Base-by-base conservation (phyloP, 1,140 invertebrate species). In the Nautilus pompilius region DNA sequence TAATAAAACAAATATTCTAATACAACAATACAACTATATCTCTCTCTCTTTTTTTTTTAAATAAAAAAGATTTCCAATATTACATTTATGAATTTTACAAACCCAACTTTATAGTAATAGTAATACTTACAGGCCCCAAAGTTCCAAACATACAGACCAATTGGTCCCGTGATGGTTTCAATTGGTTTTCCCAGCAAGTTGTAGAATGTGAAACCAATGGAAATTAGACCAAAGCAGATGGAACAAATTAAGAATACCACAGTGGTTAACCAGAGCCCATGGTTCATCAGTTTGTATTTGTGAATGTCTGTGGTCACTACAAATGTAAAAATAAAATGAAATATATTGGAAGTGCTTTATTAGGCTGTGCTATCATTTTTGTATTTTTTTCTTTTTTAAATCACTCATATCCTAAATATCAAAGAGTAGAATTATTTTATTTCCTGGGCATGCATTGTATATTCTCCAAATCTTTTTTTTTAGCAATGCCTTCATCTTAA, bases 111-210 rank as follows among this genome's bases (percentile, higher is more conserved):
- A 15, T 2, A 56, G 6, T 62, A 5, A 62, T 3, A 15, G 17
- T 34, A 5, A 20, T 57, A 85, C 87, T 88, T 86, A 93, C 91
- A 79, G 68, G 89, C 88, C 67, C 90, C 75, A 30, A 84, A 84
- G 80, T 93, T 93, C 87, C 90, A 92, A 5, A 91, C 74, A 73
- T 91, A 93, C 45, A 93, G 84, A 20, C 91, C 90, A n/a, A 87
- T 84, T n/a, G 90, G 82, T 2, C 90, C 90, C 30, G 90, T 87
- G 55, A 91, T 85, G 59, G 88, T 87, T 67, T 89, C 86, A 58
- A 89, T 87, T 8, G 90, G 90, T 29, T 88, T 90, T 3, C 89
- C 90, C 33, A 88, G 88, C 3, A 90, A 89, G 74, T 93, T 93
- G 51, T 92, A 86, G 32, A 91, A 86, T n/a, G 90, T 87, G 75